A percentile compares a stretch with the other conserved stretches of the same genome.
Evolutionary conservation across 2,113 vertebrate species (phyloP).

Genomic region (Camarhynchus parvulus): DNA sequence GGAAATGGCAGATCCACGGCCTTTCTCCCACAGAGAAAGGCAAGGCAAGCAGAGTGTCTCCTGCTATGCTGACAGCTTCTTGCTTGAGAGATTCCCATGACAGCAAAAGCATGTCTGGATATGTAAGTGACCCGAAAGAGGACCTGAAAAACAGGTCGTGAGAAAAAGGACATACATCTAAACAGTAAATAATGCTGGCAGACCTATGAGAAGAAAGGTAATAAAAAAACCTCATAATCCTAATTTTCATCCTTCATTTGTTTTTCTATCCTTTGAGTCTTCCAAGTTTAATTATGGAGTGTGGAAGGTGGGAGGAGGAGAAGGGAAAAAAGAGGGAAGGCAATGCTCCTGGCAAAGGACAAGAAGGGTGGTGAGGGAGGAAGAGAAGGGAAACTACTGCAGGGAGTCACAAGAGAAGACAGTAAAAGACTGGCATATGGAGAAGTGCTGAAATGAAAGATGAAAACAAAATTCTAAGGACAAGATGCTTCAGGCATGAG

Average conservation of each 20-base stretch:
- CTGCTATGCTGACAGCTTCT: neutral
- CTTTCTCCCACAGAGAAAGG: neutral
- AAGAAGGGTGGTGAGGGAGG: neutral
- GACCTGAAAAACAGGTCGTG: slow-evolving; percentile 56
- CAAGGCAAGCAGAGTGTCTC: neutral
- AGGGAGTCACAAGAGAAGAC: fast-evolving
- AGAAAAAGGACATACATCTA: slow-evolving; percentile 25
- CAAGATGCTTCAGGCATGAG: neutral
- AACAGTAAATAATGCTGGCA: slow-evolving; percentile 50
- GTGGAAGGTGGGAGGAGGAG: neutral
- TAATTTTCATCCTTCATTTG: neutral
- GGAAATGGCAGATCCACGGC: neutral
- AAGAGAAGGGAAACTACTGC: neutral
- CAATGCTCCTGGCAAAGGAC: neutral
- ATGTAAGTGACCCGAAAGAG: slow-evolving; percentile 11
- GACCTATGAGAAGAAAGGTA: neutral
- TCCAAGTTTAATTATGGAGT: neutral
- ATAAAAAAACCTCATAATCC: neutral
- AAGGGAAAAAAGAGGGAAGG: neutral
- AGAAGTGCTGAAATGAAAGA: neutral
- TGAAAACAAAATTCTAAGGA: neutral
- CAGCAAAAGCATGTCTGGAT: slow-evolving; percentile 21
- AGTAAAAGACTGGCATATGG: neutral
- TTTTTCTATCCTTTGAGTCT: neutral
- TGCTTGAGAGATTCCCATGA: neutral